Conservation (phyloP, 1,140 invertebrate genomes). For the Heliconius eleuchia region DNA sequence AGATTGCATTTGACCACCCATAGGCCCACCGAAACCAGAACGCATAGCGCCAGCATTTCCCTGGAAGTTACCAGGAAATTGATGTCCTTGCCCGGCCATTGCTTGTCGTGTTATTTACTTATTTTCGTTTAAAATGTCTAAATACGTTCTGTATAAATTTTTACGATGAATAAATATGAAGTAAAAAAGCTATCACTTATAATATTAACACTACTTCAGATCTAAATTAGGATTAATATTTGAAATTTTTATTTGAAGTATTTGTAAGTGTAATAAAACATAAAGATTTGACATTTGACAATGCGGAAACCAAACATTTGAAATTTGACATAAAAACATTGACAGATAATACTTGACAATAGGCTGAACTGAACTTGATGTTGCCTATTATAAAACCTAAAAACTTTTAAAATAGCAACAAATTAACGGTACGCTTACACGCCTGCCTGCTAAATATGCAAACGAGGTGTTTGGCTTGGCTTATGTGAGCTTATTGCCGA, state of each 20-base stretch:
- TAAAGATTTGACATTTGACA: background rate
- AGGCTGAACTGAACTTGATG: background rate
- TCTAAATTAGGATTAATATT: background rate
- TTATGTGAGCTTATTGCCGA: too few species aligned
- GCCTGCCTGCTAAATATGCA: too few species aligned
- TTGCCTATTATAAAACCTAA: background rate
- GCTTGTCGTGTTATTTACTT: background rate
- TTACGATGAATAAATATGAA: background rate
- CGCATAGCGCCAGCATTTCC: constrained; percentile 70
- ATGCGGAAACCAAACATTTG: too few species aligned
- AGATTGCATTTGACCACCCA: constrained; percentile 70
- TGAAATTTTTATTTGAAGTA: background rate
- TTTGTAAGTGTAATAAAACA: background rate
- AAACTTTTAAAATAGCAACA: too few species aligned
- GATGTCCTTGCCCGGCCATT: constrained; percentile 78
- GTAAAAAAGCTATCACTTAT: background rate
- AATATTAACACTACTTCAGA: background rate
- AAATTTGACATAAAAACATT: background rate
- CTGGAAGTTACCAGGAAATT: constrained; percentile 76
- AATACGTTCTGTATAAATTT: background rate
- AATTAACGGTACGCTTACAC: too few species aligned
- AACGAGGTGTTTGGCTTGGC: too few species aligned
- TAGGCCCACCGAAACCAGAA: constrained; percentile 68
- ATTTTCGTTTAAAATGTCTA: background rate
- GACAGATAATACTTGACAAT: background rate